Percentiles rank a stretch among this genome's conserved stretches.
Conservation (phyloP, 2,888 invertebrate species). For the Cryptus viduatorius region DNA sequence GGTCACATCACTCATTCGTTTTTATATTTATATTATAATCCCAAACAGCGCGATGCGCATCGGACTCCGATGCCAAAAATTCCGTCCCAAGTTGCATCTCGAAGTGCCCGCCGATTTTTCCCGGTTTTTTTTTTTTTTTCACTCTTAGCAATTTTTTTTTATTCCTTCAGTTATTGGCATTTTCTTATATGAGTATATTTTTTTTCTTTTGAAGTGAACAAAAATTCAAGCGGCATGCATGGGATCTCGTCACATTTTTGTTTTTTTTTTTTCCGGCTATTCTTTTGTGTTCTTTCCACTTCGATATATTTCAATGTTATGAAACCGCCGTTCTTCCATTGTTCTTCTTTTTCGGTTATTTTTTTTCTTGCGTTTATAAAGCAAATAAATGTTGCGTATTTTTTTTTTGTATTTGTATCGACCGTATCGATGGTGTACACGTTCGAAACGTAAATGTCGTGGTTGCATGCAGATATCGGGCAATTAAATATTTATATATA, state of each 20-base stretch:
- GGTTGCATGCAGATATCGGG: constrained; percentile 64
- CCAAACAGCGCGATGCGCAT: constrained; percentile 6
- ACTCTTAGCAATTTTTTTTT: neutral
- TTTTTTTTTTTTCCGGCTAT: neutral
- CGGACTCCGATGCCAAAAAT: constrained; percentile 33
- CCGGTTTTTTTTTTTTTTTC: neutral
- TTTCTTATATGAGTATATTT: constrained; percentile 9
- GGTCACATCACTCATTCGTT: constrained; percentile 28
- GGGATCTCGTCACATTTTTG: constrained; percentile 40
- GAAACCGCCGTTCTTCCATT: constrained; percentile 26
- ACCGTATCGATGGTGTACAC: constrained; percentile 41
- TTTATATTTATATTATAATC: neutral
- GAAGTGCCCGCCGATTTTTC: constrained; percentile 13
- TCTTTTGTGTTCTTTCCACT: constrained; percentile 23
- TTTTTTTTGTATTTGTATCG: constrained; percentile 42
- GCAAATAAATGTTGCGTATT: constrained; percentile 47
- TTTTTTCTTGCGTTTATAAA: constrained; percentile 26
- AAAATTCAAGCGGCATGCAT: constrained; percentile 60
- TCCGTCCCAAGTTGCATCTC: constrained; percentile 22
- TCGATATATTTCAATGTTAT: constrained; percentile 4
- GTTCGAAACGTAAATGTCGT: constrained; percentile 51
- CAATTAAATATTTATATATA: constrained; percentile 20
- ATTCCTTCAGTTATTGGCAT: neutral
- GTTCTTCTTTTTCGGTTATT: constrained; percentile 25
- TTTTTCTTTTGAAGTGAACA: constrained; percentile 17